Conservation (phyloP, 2,888 invertebrate species). For the Beris morrisii region DNA sequence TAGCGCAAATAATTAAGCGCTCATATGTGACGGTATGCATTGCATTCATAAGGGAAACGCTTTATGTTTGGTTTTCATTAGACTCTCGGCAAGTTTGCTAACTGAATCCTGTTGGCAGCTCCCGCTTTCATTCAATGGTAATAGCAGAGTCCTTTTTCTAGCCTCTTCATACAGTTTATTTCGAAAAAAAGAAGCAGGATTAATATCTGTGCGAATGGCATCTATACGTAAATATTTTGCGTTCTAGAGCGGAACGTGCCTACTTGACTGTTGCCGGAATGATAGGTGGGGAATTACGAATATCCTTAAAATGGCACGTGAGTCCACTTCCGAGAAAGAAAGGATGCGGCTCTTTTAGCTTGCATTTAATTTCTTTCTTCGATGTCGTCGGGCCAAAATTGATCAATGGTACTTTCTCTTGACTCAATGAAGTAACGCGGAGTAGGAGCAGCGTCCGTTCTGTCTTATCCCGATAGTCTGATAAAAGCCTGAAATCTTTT, state of each 20-base stretch:
- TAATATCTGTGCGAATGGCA: neutral
- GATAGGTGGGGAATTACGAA: conserved; percentile 31
- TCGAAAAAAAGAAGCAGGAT: neutral
- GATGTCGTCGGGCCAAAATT: conserved; percentile 12
- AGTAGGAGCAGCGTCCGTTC: neutral
- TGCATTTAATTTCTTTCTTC: conserved; percentile 10
- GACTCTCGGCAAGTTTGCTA: conserved; percentile 7
- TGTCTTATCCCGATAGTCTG: conserved; percentile 1
- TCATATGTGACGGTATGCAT: conserved; percentile 6
- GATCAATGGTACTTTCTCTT: conserved; percentile 25
- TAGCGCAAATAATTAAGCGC: conserved; percentile 36
- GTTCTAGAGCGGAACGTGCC: conserved; percentile 33
- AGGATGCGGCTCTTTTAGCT: conserved; percentile 13
- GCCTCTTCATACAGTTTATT: neutral
- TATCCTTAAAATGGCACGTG: conserved; percentile 39
- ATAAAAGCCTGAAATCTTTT: conserved; percentile 21
- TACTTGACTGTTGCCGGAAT: conserved; percentile 20
- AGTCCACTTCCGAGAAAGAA: conserved; percentile 34
- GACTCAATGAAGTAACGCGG: conserved; percentile 2
- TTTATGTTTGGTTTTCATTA: conserved; percentile 35
- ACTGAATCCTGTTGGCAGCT: conserved; percentile 3
- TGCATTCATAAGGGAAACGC: conserved; percentile 8
- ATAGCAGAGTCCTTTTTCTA: neutral
- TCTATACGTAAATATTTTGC: conserved; percentile 32
- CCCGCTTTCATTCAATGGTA: neutral